Base-by-base conservation (phyloP, 2,888 invertebrate species). In the Andrena marginata region DNA sequence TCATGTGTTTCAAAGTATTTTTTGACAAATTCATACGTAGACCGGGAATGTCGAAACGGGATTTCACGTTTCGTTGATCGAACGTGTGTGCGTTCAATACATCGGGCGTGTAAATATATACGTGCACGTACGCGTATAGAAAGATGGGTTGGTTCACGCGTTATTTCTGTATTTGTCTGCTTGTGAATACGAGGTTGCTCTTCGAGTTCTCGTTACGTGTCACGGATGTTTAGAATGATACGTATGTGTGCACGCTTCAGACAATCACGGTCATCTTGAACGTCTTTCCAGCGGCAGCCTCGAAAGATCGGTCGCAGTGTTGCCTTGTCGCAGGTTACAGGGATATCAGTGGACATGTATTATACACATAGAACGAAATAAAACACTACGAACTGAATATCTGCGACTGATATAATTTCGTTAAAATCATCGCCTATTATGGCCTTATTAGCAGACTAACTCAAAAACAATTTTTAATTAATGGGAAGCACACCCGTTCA, bases 1-100 rank as follows among this genome's bases (percentile, higher is more conserved):
- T 87, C 85, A 80, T 76, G 80, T 72, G 71, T 79, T 77, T 67
- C 56, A 23, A 85, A 64, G 79, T 85, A 85, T 86, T 74, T 68
- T 71, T 79, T 80, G 81, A 82, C 76, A 75, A 85, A 84, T 85
- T 85, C 86, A 86, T 77, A 80, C 86, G 76, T 83, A 84, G 84
- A 90, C 87, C 83, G 89, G 83, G 85, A 87, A 88, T 85, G 85
- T 86, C 87, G 87, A 90, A 91, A 91, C 89, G 87, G 88, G 85
- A 89, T 87, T 87, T 87, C 77, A 84, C 67, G 87, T 82, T 78
- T 70, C 77, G 74, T 54, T 56, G 59, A 51, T 33, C 35, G 56
- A 51, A 60, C 23, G 59, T 77, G 82, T 81, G 69, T 54, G 49
- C 62, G 35, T 64, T 16, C 49, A 31, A 56, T 67, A 68, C 73